phyloP scores from a whole-genome alignment of 2,888 invertebrate genomes.

The Drosophila macrospina region DNA sequence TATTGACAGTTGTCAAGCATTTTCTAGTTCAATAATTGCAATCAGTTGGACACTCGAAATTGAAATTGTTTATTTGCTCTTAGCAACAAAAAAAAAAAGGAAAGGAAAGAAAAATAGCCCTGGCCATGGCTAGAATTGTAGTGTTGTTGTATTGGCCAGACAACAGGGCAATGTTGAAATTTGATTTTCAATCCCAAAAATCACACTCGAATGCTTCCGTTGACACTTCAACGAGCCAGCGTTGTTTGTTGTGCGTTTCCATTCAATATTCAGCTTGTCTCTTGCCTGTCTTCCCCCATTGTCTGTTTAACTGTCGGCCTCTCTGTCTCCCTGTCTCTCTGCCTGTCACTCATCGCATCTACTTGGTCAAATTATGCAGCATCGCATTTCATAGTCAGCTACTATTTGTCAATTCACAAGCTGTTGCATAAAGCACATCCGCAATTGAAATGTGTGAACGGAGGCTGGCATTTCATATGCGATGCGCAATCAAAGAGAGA shows the following conservation, averaged over 20 bases:
- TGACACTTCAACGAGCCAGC: conserved; percentile 57
- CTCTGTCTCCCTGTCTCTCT: conserved; percentile 9
- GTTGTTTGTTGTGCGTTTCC: conserved; percentile 32
- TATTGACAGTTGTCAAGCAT: conserved; percentile 56
- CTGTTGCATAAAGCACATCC: conserved; percentile 19
- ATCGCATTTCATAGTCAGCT: conserved; percentile 46
- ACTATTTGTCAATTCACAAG: conserved; percentile 27
- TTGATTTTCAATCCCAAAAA: conserved; percentile 60
- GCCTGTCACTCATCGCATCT: conserved; percentile 35
- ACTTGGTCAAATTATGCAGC: conserved; percentile 58
- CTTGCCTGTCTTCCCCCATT: conserved; percentile 4
- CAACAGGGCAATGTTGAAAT: conserved; percentile 37
- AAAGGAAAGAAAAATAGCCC: neutral
- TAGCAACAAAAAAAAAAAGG: conserved; percentile 5
- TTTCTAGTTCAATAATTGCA: conserved; percentile 69
- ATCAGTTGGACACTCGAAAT: conserved; percentile 51
- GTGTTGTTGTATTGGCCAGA: conserved; percentile 5
- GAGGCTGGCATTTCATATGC: conserved; percentile 2
- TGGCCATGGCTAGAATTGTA: neutral
- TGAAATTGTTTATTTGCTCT: conserved; percentile 57
- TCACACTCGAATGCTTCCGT: conserved; percentile 60
- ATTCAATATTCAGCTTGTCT: conserved; percentile 28
- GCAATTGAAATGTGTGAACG: conserved; percentile 15
- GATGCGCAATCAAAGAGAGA: conserved; percentile 24
- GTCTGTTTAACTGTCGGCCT: conserved; percentile 4